Evolutionary conservation across 2,888 invertebrate species (phyloP).

Genomic region (Glaucopsyche alexis): DNA sequence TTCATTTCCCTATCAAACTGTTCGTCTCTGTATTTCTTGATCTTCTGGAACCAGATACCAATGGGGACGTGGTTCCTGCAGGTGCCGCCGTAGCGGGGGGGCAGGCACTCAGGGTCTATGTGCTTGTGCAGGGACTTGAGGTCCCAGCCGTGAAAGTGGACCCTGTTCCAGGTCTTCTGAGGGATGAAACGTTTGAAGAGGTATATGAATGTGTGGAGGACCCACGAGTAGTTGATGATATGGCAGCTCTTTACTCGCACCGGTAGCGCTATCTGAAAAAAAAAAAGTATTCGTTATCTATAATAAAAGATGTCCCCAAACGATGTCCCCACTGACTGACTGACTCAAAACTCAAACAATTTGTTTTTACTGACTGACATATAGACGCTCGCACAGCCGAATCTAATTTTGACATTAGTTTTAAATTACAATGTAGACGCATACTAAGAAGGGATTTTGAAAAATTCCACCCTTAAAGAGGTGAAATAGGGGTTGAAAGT

Average conservation of each 20-base stretch:
- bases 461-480: too few species aligned
- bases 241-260: slow-evolving; percentile 84
- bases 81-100: slow-evolving; percentile 64
- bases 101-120: slow-evolving; percentile 55
- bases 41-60: slow-evolving; percentile 80
- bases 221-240: slow-evolving; percentile 89
- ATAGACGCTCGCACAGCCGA: too few species aligned
- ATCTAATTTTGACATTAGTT: too few species aligned
- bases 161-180: slow-evolving; percentile 77
- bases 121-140: slow-evolving; percentile 64
- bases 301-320: too few species aligned
- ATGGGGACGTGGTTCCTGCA: slow-evolving; percentile 78
- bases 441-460: too few species aligned
- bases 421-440: too few species aligned
- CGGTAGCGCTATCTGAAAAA: slow-evolving; percentile 82
- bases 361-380: too few species aligned
- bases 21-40: slow-evolving; percentile 68
- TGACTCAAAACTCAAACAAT: too few species aligned
- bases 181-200: slow-evolving; percentile 88
- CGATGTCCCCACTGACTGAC: too few species aligned
- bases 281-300: slow-evolving; percentile 7
- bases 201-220: slow-evolving; percentile 86
- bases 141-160: slow-evolving; percentile 66
- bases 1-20: slow-evolving; percentile 82
- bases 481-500: too few species aligned